phyloP scores from a whole-genome alignment of 2,888 invertebrate species.

The Cephonodes hylas region DNA sequence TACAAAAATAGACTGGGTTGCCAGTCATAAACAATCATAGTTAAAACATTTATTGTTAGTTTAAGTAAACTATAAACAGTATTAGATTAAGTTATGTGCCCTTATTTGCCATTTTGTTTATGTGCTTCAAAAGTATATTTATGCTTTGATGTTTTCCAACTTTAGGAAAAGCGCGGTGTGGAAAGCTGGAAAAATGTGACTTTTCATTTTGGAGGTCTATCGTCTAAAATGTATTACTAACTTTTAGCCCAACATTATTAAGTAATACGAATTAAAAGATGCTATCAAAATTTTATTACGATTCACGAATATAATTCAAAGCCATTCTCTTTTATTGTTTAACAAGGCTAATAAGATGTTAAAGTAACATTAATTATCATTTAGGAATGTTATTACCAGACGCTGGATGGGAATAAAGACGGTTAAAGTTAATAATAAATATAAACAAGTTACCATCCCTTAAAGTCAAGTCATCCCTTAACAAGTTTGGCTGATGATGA shows the following conservation, averaged over 20 bases:
- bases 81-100: conserved; percentile 1
- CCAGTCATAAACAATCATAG: not conserved
- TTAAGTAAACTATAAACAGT: not conserved
- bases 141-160: not conserved
- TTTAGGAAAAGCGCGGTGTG: not conserved
- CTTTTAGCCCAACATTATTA: not conserved
- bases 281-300: too few relatives aligned
- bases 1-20: not conserved
- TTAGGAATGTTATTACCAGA: too few relatives aligned
- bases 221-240: not conserved
- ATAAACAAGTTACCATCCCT: too few relatives aligned
- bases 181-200: not conserved
- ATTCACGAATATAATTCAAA: too few relatives aligned
- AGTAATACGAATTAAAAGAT: too few relatives aligned
- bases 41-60: conserved; percentile 3
- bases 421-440: too few relatives aligned
- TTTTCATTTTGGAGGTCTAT: not conserved
- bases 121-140: conserved; percentile 4
- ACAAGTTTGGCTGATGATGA: too few relatives aligned
- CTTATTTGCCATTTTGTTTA: not conserved
- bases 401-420: too few relatives aligned
- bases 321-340: too few relatives aligned
- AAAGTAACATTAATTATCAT: too few relatives aligned
- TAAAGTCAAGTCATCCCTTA: too few relatives aligned
- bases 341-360: too few relatives aligned